Evolutionary conservation across 2,888 invertebrate species (phyloP).

Genomic region (Lucinisca nassula): DNA sequence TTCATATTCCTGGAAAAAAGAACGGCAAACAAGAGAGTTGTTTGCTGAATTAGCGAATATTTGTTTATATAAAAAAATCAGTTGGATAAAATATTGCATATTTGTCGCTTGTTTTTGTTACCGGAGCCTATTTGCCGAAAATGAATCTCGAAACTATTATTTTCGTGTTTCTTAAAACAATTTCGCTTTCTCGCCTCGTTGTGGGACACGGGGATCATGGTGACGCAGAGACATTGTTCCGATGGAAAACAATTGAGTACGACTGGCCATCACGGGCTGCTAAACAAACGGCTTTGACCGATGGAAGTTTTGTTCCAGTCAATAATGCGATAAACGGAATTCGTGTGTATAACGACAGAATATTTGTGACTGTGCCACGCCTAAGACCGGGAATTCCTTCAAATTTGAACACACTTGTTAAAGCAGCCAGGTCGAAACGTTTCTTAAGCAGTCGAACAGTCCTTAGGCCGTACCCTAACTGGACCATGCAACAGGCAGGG

Average conservation of each 20-base stretch:
- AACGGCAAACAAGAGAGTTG: no score
- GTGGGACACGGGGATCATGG: slow-evolving; percentile 65
- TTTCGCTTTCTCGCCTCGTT: not conserved
- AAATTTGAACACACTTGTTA: slow-evolving; percentile 74
- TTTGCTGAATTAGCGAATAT: no score
- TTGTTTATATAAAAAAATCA: no score
- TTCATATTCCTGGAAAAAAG: no score
- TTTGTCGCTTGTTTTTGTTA: no score
- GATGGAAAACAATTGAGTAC: slow-evolving; percentile 76
- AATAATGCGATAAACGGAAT: slow-evolving; percentile 77
- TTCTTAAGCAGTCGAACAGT: slow-evolving; percentile 65
- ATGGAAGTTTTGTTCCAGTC: slow-evolving; percentile 62
- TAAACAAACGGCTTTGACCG: slow-evolving; percentile 43
- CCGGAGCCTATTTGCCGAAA: not conserved
- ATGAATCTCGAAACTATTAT: not conserved
- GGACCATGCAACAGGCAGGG: slow-evolving; percentile 77
- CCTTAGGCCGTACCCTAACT: slow-evolving; percentile 77
- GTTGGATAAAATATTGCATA: no score
- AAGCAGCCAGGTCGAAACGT: slow-evolving; percentile 40
- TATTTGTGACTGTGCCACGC: slow-evolving; percentile 80
- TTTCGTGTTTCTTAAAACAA: not conserved
- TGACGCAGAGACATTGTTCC: slow-evolving; percentile 69
- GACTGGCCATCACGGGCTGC: slow-evolving; percentile 69
- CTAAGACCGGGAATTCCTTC: slow-evolving; percentile 77
- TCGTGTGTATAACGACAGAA: slow-evolving; percentile 72